Base-by-base conservation (phyloP, 2,113 vertebrate species). In the Ptilorrhoa leucosticta region DNA sequence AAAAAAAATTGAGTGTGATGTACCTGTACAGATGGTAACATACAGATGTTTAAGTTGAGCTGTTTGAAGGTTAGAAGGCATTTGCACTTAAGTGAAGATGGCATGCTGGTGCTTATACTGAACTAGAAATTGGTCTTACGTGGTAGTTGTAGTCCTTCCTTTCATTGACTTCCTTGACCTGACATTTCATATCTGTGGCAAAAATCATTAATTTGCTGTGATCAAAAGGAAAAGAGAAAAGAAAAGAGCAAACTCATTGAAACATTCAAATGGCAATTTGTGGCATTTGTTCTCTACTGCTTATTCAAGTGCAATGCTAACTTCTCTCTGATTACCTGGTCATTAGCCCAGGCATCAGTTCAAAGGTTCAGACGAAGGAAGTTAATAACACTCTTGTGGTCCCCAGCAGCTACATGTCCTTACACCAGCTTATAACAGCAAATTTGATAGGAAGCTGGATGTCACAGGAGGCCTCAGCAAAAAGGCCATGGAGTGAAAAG, bases 321-420 rank as follows among this genome's bases (percentile, higher is more conserved):
- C n/a, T 70, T 54, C 53, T 64, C 4, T 53, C 35, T 24, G 13
- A 71, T 80, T 80, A 54, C 54, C 13, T 40, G n/a, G 76, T 73
- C 60, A 3, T 40, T 31, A 73, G 10, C 40, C 12, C 48, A 57
- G 15, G 15, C 35, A 71, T 27, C 47, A 64, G 39, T 40, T 75
- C 1, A 2, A 60, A 87, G 8, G 51, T 16, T 31, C 40, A 35
- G 0, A 0, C 14, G 53, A 45, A 76, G 31, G 9, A 56, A 71
- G 20, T 30, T 57, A n/a, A 6, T 57, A 33, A 69, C 12, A 23
- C 20, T 63, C 0, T 0, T 27, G 9, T 70, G 33, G 22, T 83
- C 17, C 56, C 24, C 51, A 68, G 73, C 31, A 84, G 48, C n/a
- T 40, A 10, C 2, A 6, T 68, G 30, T 39, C 47, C 39, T 87